Base-by-base conservation (phyloP, 2,888 invertebrate species). In the Scotopteryx bipunctaria region DNA sequence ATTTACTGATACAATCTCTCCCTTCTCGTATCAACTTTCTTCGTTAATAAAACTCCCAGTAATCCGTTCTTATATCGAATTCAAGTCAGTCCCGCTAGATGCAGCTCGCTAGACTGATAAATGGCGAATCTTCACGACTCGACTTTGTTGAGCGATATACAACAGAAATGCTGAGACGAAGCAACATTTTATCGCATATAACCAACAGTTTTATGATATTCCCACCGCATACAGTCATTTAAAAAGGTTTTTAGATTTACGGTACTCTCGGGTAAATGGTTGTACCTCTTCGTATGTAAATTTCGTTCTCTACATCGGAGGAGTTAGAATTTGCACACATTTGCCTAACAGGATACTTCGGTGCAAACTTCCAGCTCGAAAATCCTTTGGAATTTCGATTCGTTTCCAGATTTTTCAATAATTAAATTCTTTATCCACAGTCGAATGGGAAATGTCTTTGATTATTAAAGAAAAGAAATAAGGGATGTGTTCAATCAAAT, bases 21-120 rank as follows among this genome's bases (percentile, higher is more conserved):
- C 36, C 45, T 45, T 36, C 35, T 14, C 27, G 47, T 45, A 62
- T 55, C 53, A 53, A 57, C 50, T 59, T 57, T 33, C 44, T 42
- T 46, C 47, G 50, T 53, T 52, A 57, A 19, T 52, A 50, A 57
- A 57, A 47, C 49, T 51, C 16, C 19, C 33, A 13, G 48, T 55
- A 54, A 55, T 50, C 53, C 40, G 14, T 56, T 40, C 54, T 55
- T 48, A 60, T 57, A 58, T 48, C 35, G 48, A 50, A 58, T 55
- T 57, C 58, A 42, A 55, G 58, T 54, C 62, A 57, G 55, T 49
- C 27, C 32, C 37, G 33, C 38, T 32, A 16, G 49, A 32, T 58
- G 58, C 58, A 59, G 41, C 51, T 53, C 44, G 38, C 53, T 43
- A 44, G 46, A 46, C 58, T 58, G 55, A 57, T 62, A 58, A 57